Evolutionary conservation across 2,797 vertebrate species (phyloP), one percentile per base, ranked within the genome.

Genomic region (Hippoglossus hippoglossus): DNA sequence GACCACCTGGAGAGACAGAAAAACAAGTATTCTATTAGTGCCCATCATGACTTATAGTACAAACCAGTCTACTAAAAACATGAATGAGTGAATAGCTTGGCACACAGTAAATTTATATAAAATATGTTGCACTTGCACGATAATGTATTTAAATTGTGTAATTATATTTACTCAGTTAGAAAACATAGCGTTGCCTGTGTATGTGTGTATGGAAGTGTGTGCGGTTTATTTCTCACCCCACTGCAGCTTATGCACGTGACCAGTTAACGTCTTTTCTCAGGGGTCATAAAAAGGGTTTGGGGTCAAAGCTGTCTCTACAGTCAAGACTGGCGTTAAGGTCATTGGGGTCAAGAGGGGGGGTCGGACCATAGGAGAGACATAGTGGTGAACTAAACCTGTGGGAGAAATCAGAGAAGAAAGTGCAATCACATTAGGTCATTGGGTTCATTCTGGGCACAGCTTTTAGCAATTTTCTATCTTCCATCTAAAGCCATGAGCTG

Each of bases 1-100:
- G 92, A 94, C 91, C 94, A 93, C 94, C 95, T 93, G 91, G 12
- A 72, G 41, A 46, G 51, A 81, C 8, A 80, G 51, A 61, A 66
- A 51, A 71, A 56, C 7, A 67, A 3, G 12, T 16, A 59, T 1
- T 59, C 13, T 26, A 49, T 66, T 56, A 75, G 3, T 59, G 2
- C 1, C 13, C 9, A 19, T 36, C 57, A 31, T 56, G n/a, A 41
- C 55, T 54, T 25, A 67, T 46, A 36, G 25, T 55, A 13, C 22
- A 25, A 10, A 41, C 47, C 3, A 70, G 24, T n/a, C 31, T 12
- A 63, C 47, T 57, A 31, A 68, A 44, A 80, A 18, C 13, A 10
- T 8, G 51, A 52, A 39, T 6, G 13, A 41, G 11, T 36, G 12
- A 56, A 47, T 41, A 15, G 22, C 31, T 34, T 31, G 39, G 15